Percentiles rank a stretch among this genome's conserved stretches.
Conservation (phyloP, 2,113 vertebrate genomes). For the Misgurnus anguillicaudatus region DNA sequence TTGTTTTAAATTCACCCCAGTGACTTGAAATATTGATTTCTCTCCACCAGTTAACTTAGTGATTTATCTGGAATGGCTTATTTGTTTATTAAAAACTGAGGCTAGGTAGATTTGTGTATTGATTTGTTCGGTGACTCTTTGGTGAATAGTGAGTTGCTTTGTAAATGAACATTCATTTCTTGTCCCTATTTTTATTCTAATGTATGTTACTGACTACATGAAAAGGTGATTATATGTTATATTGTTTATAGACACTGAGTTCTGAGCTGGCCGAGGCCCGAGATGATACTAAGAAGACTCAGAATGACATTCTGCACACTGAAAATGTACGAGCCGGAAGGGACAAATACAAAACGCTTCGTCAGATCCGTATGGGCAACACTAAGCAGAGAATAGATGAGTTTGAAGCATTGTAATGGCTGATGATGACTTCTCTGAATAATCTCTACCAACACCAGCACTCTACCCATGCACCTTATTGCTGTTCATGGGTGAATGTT, state of each 20-base stretch:
- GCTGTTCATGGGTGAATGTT: constrained; percentile 15
- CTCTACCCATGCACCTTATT: constrained; percentile 7
- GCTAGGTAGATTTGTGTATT: too few relatives aligned
- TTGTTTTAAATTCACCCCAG: not conserved
- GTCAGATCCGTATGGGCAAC: constrained; percentile 95
- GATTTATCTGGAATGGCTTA: too few relatives aligned
- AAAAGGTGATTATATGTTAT: constrained; percentile 7
- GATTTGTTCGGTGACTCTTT: too few relatives aligned
- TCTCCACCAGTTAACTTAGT: too few relatives aligned
- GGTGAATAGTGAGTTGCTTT: too few relatives aligned
- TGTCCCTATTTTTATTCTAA: too few relatives aligned
- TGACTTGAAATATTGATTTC: too few relatives aligned
- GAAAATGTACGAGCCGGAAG: constrained; percentile 90
- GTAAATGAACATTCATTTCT: too few relatives aligned
- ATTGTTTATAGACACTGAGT: constrained; percentile 80
- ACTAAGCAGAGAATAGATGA: constrained; percentile 98
- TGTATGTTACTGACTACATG: not conserved
- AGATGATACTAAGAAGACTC: constrained; percentile 83
- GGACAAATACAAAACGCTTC: constrained; percentile 98
- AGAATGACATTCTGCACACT: constrained; percentile 86
- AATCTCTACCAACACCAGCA: constrained; percentile 47
- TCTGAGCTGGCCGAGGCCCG: constrained; percentile 84
- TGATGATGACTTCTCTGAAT: constrained; percentile 30
- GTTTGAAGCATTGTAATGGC: constrained; percentile 91
- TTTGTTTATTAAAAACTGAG: too few relatives aligned